phyloP scores from a whole-genome alignment of 2,797 vertebrate genomes.

The Neosilurus mollespiculum region DNA sequence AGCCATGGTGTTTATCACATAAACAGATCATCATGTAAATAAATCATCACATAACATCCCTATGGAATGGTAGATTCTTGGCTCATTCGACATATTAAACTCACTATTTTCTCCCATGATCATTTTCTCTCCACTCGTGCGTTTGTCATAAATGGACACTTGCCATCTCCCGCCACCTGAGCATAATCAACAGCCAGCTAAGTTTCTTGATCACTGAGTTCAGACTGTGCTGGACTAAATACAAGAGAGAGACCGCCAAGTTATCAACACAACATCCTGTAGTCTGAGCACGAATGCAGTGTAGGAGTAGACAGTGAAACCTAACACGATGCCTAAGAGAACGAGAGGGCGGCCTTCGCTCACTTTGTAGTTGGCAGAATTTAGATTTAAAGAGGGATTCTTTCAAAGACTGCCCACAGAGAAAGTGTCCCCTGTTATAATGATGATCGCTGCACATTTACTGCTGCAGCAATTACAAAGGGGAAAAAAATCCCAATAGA shows the following conservation, averaged over 20 bases:
- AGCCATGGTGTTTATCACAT: background rate
- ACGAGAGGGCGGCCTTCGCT: constrained; percentile 27
- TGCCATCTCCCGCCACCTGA: constrained; percentile 36
- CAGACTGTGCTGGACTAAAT: constrained; percentile 15
- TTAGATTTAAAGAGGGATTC: constrained; percentile 22
- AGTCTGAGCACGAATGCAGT: constrained; percentile 26
- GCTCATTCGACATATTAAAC: background rate
- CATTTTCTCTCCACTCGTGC: constrained; percentile 11
- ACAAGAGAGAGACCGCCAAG: constrained; percentile 24
- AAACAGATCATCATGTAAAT: background rate
- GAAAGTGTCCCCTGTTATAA: background rate
- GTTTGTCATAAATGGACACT: constrained; percentile 17
- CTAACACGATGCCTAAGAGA: constrained; percentile 19
- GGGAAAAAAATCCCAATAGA: background rate
- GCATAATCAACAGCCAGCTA: constrained; percentile 20
- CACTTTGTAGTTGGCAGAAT: constrained; percentile 21
- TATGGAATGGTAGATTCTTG: background rate
- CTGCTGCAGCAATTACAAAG: constrained; percentile 7
- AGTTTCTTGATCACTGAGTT: constrained; percentile 36
- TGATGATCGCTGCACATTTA: constrained; percentile 8
- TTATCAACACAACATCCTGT: constrained; percentile 21
- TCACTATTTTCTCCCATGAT: background rate
- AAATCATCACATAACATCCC: background rate
- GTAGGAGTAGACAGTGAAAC: constrained; percentile 33
- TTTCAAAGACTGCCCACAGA: constrained; percentile 25